phyloP scores from a whole-genome alignment of 1,140 invertebrate genomes.

The Cydia splendana region DNA sequence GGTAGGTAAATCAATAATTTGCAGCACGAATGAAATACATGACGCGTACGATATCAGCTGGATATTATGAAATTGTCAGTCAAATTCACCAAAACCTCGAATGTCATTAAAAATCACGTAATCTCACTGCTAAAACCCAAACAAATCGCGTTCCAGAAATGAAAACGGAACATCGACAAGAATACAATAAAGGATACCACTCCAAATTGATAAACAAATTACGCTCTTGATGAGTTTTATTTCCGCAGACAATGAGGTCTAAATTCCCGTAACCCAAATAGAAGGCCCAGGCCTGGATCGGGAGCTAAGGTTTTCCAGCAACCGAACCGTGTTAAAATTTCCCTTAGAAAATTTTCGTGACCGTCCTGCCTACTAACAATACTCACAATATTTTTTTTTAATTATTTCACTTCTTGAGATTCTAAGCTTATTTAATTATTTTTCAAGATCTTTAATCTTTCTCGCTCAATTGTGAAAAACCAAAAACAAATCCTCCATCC shows the following conservation, averaged over 20 bases:
- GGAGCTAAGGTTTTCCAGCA: constrained; percentile 11
- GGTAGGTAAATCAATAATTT: too few species aligned
- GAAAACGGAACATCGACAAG: constrained; percentile 34
- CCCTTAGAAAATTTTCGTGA: not conserved
- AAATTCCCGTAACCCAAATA: constrained; percentile 54
- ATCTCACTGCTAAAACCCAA: not conserved
- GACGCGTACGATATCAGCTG: not conserved
- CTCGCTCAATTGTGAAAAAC: not conserved
- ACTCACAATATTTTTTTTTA: not conserved
- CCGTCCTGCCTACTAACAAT: not conserved
- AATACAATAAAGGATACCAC: constrained; percentile 33
- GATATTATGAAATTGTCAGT: not conserved
- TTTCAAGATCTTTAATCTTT: not conserved
- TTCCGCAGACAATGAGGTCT: constrained; percentile 47
- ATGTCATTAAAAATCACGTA: not conserved
- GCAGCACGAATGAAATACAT: too few species aligned
- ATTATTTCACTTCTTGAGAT: not conserved
- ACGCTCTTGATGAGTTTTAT: constrained; percentile 54
- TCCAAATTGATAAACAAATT: constrained; percentile 55
- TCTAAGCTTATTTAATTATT: not conserved
- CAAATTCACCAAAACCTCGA: not conserved
- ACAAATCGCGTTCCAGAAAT: constrained; percentile 34
- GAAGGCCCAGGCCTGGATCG: constrained; percentile 2
- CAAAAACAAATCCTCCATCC: not conserved
- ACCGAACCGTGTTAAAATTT: constrained; percentile 25